phyloP scores from a whole-genome alignment of 2,113 vertebrate genomes.

The Rafetus swinhoei region DNA sequence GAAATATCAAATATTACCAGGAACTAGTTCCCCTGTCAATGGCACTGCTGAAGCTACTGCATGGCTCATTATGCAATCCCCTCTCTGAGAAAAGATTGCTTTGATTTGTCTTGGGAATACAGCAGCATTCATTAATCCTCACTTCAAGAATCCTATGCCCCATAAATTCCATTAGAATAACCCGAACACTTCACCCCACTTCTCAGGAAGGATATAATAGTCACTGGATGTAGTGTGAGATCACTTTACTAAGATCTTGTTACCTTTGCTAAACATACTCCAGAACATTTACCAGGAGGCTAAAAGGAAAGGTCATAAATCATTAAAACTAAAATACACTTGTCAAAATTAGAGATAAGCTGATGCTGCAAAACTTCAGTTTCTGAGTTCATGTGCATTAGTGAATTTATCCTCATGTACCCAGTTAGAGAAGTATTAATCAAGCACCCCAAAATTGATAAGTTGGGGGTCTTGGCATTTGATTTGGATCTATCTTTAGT shows the following conservation, averaged over 20 bases:
- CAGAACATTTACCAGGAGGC: background rate
- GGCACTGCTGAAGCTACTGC: background rate
- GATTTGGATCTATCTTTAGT: background rate
- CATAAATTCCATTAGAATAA: background rate
- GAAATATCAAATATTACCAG: fast-evolving
- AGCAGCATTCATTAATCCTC: background rate
- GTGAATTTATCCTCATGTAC: background rate
- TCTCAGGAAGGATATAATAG: fast-evolving
- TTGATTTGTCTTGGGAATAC: background rate
- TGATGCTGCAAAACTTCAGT: background rate
- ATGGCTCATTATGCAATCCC: background rate
- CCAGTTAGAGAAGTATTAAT: background rate
- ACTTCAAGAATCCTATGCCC: background rate
- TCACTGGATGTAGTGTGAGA: background rate
- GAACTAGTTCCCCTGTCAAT: background rate
- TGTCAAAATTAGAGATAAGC: background rate
- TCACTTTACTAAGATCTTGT: fast-evolving
- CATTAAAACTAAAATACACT: background rate
- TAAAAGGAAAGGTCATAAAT: background rate
- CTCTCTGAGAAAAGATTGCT: background rate
- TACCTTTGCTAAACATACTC: background rate
- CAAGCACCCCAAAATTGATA: background rate
- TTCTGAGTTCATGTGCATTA: fast-evolving
- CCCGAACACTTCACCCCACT: background rate
- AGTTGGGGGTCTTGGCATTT: background rate